Evolutionary conservation across 2,797 vertebrate species (phyloP).

Genomic region (Peromyscus melanophrys): DNA sequence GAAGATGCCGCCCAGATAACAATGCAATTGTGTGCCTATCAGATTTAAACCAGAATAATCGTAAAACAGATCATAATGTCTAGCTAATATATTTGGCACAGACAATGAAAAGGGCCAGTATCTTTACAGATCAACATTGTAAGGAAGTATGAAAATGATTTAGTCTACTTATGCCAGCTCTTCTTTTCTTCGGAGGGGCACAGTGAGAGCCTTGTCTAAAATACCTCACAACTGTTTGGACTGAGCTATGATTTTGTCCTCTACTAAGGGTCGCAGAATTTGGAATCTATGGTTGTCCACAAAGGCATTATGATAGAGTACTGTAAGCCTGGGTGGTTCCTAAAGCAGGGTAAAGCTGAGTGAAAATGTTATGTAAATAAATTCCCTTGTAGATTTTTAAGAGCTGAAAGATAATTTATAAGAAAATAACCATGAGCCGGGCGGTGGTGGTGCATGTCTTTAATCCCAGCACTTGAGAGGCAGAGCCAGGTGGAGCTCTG

Average conservation of each 20-base stretch:
- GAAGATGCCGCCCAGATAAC: slow-evolving; percentile 79
- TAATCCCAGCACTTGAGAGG: too few species aligned
- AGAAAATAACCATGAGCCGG: slow-evolving; percentile 15
- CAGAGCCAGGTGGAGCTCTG: too few species aligned
- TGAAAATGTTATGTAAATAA: slow-evolving; percentile 50
- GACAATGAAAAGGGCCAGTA: slow-evolving; percentile 54
- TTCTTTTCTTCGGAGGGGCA: slow-evolving; percentile 45
- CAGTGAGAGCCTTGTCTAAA: slow-evolving; percentile 62
- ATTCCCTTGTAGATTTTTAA: slow-evolving; percentile 62
- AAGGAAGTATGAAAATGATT: slow-evolving; percentile 69
- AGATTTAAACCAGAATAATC: slow-evolving; percentile 78
- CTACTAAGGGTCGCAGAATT: slow-evolving; percentile 45
- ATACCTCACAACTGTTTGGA: slow-evolving; percentile 47
- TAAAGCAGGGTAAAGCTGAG: slow-evolving; percentile 57
- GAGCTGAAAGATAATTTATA: slow-evolving; percentile 28
- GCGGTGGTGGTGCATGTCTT: too few species aligned
- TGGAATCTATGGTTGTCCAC: slow-evolving; percentile 35
- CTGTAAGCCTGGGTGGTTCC: slow-evolving; percentile 29
- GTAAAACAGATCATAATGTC: slow-evolving; percentile 75
- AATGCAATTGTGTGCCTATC: slow-evolving; percentile 75
- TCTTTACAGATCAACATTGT: slow-evolving; percentile 63
- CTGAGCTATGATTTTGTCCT: slow-evolving; percentile 58
- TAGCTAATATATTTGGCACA: slow-evolving; percentile 71
- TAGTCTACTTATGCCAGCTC: slow-evolving; percentile 49
- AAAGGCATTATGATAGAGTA: slow-evolving; percentile 32